Evolutionary conservation across 2,888 invertebrate species (phyloP), one percentile per base, ranked within the genome.

Genomic region (Spilosoma lubricipeda): DNA sequence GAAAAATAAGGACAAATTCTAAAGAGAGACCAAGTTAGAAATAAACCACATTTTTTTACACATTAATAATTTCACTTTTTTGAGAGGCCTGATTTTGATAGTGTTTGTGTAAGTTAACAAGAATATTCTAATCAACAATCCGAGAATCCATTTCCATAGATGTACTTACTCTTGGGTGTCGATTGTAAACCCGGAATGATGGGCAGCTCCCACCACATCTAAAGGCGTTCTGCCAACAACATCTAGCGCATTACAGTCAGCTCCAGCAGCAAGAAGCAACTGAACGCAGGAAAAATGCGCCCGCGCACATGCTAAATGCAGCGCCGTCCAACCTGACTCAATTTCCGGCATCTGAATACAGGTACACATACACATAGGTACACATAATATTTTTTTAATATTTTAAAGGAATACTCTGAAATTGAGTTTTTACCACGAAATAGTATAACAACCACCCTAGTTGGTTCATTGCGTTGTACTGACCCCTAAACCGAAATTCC

Each of bases 231-330:
- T 66, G 18, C 80, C 78, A 20, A 71, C 59, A 30, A 73, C 36
- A 70, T 81, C 81, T 11, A 73, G 70, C 0, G 70, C 71, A 39
- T 69, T 56, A 7, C 80, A 73, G 13, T 81, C 69, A 0, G 81
- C 80, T 1, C 85, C 85, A 0, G 81, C 82, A 20, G 85, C 80
- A 4, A 88, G 75, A 0, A 88, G 80, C 30, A 87, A 59, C n/a
- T 83, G 75, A 9, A 84, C 80, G 67, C 87, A 83, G 4, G 80
- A 75, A 1, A 87, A 82, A 33, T 94, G 91, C 0, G 94, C 94
- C 69, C 95, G 91, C 20, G 94, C 92, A 52, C 95, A 93, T 0
- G 96, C 96, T 5, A 96, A 91, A 82, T 97, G 97, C 3, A 97
- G 90, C 0, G 97, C 94, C 0, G 96, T 96, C 90, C 96, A 96